A percentile compares a stretch with the other conserved stretches of the same genome.
phyloP scores from a whole-genome alignment of 2,797 vertebrate genomes.

The Geotrypetes seraphini region DNA sequence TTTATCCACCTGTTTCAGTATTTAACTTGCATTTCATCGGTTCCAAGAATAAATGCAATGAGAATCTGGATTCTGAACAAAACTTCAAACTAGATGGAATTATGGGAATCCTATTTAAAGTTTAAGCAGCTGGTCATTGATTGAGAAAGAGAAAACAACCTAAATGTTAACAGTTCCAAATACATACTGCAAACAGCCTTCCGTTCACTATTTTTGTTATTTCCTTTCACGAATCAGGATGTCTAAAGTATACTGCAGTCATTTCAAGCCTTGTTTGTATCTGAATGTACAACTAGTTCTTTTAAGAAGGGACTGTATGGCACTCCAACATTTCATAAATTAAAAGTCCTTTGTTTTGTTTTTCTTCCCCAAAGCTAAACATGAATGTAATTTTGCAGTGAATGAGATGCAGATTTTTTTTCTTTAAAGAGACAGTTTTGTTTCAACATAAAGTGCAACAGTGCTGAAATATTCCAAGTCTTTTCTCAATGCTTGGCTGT shows the following conservation, averaged over 20 bases:
- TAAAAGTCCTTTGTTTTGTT: conserved; percentile 15
- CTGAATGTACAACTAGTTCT: conserved; percentile 6
- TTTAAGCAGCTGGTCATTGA: too few relatives aligned
- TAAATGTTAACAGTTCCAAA: conserved; percentile 54
- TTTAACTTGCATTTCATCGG: too few relatives aligned
- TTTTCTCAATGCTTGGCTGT: conserved; percentile 49
- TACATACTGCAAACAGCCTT: conserved; percentile 49
- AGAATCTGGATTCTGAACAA: too few relatives aligned
- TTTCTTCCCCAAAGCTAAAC: conserved; percentile 5
- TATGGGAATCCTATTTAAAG: too few relatives aligned
- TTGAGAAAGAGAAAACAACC: too few relatives aligned
- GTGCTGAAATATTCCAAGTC: conserved; percentile 84
- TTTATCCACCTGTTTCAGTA: too few relatives aligned
- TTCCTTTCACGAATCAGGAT: conserved; percentile 44
- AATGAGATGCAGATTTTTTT: conserved; percentile 51
- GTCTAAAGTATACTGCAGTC: conserved; percentile 42
- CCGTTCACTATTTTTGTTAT: conserved; percentile 47
- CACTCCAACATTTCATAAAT: conserved; percentile 67
- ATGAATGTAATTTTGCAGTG: conserved; percentile 48
- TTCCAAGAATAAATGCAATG: too few relatives aligned
- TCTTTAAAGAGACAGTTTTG: conserved; percentile 54
- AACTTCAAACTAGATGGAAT: too few relatives aligned
- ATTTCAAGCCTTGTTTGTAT: conserved; percentile 52
- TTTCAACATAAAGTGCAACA: conserved; percentile 96
- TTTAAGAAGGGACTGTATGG: conserved; percentile 63